Base-by-base conservation (phyloP, 2,888 invertebrate genomes). In the Athalia rosae region DNA sequence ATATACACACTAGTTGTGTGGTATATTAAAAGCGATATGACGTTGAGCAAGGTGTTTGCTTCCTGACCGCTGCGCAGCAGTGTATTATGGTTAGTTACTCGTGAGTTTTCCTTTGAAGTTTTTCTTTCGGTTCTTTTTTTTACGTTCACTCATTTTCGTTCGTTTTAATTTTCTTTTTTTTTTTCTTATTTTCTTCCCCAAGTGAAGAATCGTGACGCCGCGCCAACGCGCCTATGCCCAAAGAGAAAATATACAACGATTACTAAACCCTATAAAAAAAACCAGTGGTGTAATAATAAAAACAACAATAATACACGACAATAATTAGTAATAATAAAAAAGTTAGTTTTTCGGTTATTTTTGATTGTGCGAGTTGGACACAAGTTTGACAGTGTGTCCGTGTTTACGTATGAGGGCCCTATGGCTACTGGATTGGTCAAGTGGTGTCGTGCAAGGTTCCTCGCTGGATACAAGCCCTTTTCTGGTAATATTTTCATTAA, bases 371-470 rank as follows among this genome's bases (percentile, higher is more conserved):
- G 77, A 47, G 79, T 41, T 41, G 53, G 63, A 53, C 15, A 69
- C 41, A 47, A 69, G 78, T 78, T 76, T 77, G 78, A 78, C 71
- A 73, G 83, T 83, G 83, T 81, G 85, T 81, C 85, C 83, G 84
- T 85, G 79, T 79, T 80, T 81, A 84, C 85, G 85, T 83, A 88
- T 88, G 88, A 87, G 86, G 86, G 86, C 92, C 93, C 92, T 92
- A 94, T 94, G 94, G 94, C 94, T 91, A 93, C 93, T 91, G 94
- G 94, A 92, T 92, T 94, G 90, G 93, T 94, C 91, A 93, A 93
- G 92, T 94, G 94, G 94, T 94, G 94, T 94, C 94, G 93, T 92
- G 93, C 93, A 91, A 93, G 93, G 92, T 93, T 94, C 91, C 92
- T 93, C 91, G 93, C 93, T 92, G 94, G 94, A 91, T 94, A 94